Conservation (phyloP, 2,888 invertebrate species). For the Priocnemis perturbator region DNA sequence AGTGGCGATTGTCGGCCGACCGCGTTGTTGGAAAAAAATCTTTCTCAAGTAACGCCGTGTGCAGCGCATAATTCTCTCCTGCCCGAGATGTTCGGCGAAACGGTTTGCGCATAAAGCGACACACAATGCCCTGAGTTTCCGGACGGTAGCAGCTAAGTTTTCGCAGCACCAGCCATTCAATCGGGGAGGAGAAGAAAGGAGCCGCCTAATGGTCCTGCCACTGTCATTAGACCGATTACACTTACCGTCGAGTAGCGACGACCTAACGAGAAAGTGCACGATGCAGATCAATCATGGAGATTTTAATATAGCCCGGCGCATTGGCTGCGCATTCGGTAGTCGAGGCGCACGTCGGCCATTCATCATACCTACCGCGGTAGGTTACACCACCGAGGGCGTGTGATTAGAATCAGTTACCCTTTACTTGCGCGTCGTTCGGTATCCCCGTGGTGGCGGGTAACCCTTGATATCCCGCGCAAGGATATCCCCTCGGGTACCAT, state of each 20-base stretch:
- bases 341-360: constrained; percentile 70
- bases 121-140: too few relatives aligned
- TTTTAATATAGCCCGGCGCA: constrained; percentile 67
- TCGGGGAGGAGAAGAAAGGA: not conserved
- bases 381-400: constrained; percentile 67
- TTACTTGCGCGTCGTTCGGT: constrained; percentile 63
- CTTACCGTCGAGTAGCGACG: constrained; percentile 1
- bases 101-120: too few relatives aligned
- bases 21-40: too few relatives aligned
- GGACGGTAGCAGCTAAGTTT: not conserved
- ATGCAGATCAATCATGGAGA: constrained; percentile 68
- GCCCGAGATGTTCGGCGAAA: too few relatives aligned
- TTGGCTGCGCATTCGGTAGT: constrained; percentile 67
- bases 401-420: constrained; percentile 75
- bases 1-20: too few relatives aligned
- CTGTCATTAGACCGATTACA: constrained; percentile 9
- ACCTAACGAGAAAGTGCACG: constrained; percentile 36
- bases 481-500: constrained; percentile 74
- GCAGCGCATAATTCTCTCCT: too few relatives aligned
- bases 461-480: constrained; percentile 71
- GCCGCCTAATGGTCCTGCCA: not conserved
- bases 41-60: too few relatives aligned
- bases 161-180: not conserved
- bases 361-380: constrained; percentile 66
- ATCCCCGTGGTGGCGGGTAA: constrained; percentile 63